A percentile compares a stretch with the other conserved stretches of the same genome.
Conservation (phyloP, 2,113 vertebrate species). For the Myotis yumanensis region DNA sequence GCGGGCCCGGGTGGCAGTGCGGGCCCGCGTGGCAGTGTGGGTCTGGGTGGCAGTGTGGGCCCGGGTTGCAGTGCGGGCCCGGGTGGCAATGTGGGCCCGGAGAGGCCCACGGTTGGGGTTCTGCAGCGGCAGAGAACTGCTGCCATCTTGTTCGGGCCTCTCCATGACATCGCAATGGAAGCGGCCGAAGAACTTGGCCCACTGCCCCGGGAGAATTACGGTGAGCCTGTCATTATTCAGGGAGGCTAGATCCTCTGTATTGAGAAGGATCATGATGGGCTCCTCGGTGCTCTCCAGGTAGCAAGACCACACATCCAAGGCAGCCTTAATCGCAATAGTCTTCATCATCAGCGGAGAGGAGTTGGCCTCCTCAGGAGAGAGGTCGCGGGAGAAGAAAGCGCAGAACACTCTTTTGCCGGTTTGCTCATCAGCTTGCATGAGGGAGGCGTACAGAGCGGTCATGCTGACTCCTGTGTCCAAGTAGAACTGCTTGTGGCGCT, state of each 20-base stretch:
- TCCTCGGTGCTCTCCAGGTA: conserved; percentile 80
- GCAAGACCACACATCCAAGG: conserved; percentile 73
- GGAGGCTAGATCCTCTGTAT: conserved; percentile 75
- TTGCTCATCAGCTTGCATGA: conserved; percentile 25
- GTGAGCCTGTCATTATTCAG: conserved; percentile 79
- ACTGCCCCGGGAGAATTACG: conserved; percentile 75
- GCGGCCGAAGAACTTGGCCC: conserved; percentile 68
- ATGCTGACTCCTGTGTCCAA: neutral
- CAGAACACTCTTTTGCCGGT: conserved; percentile 34
- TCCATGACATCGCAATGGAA: conserved; percentile 63
- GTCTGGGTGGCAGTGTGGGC: rapidly evolving
- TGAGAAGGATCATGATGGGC: conserved; percentile 78
- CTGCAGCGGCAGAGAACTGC: rapidly evolving
- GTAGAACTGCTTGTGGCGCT: conserved; percentile 65
- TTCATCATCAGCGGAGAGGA: conserved; percentile 24
- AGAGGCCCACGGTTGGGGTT: rapidly evolving
- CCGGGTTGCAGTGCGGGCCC: rapidly evolving
- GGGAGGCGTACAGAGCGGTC: conserved; percentile 12
- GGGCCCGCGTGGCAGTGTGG: rapidly evolving
- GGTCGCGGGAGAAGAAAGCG: conserved; percentile 63
- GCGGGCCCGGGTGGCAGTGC: rapidly evolving
- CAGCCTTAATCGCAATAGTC: conserved; percentile 51
- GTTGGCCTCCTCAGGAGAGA: neutral
- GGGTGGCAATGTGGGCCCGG: rapidly evolving
- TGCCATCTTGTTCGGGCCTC: rapidly evolving